Evolutionary conservation across 2,888 invertebrate genomes (phyloP), one percentile per base, ranked within the genome.

Genomic region (Oxystoma pomonae): DNA sequence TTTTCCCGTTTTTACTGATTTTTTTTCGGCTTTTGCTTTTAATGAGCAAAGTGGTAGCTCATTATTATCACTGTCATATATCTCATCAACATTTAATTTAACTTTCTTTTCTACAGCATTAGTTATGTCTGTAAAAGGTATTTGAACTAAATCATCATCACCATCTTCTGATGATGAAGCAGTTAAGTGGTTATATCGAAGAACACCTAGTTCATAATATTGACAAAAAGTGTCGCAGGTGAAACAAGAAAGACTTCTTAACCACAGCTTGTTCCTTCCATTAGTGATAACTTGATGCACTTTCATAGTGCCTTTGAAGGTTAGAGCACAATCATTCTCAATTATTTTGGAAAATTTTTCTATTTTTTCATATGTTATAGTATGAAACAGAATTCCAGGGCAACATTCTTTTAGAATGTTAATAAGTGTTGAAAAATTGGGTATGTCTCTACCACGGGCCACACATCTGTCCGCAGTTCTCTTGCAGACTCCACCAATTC

Each of bases 401-500:
- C 51, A 59, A 19, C 20, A n/a, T 51, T 51, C 20, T 51, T 17
- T 50, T 17, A 59, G 17, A 2, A 59, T 19, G 17, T 51, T 19
- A 20, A n/a, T 5, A 19, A 59, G 51, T 9, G 18, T 17, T 7
- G 16, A 50, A n/a, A 59, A 16, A 19, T 59, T 59, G n/a, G 53
- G 12, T n/a, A 59, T 19, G 19, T 59, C 51, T 35, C 35, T 35
- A 35, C 35, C 51, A 12, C 1, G 51, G 49, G 53, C 53, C 52
- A 59, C 59, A 5, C 18, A 21, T 19, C 3, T 1, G 20, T 59
- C 52, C 9, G 52, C 52, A 17, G 52, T 57, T 52, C 61, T 20
- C 16, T 61, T 61, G n/a, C 61, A 61, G 19, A 61, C 52, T n/a
- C 57, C 58, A 16, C 61, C 61, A 16, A 61, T 50, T 7, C 57